Percentiles rank a stretch among this genome's conserved stretches.
Evolutionary conservation across 2,113 vertebrate species (phyloP).

Genomic region (Pan paniscus): DNA sequence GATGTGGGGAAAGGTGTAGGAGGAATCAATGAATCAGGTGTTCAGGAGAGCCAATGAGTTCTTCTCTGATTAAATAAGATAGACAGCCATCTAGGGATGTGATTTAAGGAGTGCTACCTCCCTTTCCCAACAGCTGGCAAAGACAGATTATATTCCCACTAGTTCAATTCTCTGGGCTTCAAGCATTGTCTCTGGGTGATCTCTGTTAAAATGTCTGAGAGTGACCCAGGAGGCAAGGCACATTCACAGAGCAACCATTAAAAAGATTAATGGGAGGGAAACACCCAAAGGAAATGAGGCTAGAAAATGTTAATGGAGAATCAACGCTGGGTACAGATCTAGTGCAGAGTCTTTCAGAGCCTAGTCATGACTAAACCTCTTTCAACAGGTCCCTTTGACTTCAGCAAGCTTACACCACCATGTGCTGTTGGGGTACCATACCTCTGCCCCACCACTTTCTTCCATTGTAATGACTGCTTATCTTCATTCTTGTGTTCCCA

Average conservation of each 20-base stretch:
- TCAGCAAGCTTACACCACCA: fast-evolving
- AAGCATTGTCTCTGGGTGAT: not conserved
- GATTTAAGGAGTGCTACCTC: not conserved
- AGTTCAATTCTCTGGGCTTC: not conserved
- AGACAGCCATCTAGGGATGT: not conserved
- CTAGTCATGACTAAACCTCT: not conserved
- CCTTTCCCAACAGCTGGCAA: not conserved
- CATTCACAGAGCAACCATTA: not conserved
- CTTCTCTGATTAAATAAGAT: conserved; percentile 28
- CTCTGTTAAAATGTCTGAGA: conserved; percentile 16
- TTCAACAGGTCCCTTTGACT: not conserved
- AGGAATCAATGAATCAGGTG: not conserved
- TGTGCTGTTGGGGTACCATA: fast-evolving
- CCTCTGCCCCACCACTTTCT: not conserved
- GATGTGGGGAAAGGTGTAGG: not conserved
- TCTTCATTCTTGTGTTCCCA: not conserved
- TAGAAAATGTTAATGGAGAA: not conserved
- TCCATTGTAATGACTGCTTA: fast-evolving
- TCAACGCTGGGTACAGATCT: not conserved
- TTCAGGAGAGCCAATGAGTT: not conserved
- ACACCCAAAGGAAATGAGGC: not conserved
- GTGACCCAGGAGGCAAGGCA: not conserved
- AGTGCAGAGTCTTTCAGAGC: not conserved
- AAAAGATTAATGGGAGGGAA: not conserved
- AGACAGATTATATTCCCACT: not conserved